Conservation (phyloP, 2,113 vertebrate species). For the Protomyctophum bolini region DNA sequence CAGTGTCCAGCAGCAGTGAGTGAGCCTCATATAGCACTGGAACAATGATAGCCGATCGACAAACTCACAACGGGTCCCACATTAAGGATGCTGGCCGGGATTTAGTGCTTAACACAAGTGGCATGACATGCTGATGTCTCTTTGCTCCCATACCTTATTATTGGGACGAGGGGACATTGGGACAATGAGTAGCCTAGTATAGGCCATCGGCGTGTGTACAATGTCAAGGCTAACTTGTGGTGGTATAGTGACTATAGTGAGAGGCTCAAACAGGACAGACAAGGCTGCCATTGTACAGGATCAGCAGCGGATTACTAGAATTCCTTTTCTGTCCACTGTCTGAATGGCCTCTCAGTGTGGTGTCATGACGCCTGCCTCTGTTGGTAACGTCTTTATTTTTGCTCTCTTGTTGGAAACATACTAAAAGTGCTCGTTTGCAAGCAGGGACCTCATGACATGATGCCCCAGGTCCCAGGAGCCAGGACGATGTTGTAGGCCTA, state of each 20-base stretch:
- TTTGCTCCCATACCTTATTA: background rate
- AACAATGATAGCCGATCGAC: background rate
- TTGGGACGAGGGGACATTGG: slow-evolving; percentile 34
- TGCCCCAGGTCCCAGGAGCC: too few relatives aligned
- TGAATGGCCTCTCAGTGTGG: slow-evolving; percentile 72
- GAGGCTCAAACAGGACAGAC: slow-evolving; percentile 74
- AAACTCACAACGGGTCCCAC: too few relatives aligned
- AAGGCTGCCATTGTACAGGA: slow-evolving; percentile 82
- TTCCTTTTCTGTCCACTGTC: slow-evolving; percentile 74
- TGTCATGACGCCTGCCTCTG: slow-evolving; percentile 22
- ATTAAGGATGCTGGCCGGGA: background rate
- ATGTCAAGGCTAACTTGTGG: slow-evolving; percentile 64
- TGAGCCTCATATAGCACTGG: background rate
- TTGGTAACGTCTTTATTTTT: slow-evolving; percentile 47
- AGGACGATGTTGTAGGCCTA: too few relatives aligned
- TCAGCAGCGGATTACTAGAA: slow-evolving; percentile 82
- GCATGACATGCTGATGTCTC: background rate
- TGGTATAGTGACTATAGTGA: slow-evolving; percentile 42
- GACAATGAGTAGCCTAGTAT: slow-evolving; percentile 22
- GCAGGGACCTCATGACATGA: background rate
- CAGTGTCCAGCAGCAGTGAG: too few relatives aligned
- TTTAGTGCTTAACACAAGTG: background rate
- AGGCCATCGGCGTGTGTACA: slow-evolving; percentile 10
- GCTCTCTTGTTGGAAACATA: slow-evolving; percentile 30
- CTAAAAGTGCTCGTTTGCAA: slow-evolving; percentile 30